phyloP scores from a whole-genome alignment of 2,888 invertebrate species.

The Platycnemis pennipes region DNA sequence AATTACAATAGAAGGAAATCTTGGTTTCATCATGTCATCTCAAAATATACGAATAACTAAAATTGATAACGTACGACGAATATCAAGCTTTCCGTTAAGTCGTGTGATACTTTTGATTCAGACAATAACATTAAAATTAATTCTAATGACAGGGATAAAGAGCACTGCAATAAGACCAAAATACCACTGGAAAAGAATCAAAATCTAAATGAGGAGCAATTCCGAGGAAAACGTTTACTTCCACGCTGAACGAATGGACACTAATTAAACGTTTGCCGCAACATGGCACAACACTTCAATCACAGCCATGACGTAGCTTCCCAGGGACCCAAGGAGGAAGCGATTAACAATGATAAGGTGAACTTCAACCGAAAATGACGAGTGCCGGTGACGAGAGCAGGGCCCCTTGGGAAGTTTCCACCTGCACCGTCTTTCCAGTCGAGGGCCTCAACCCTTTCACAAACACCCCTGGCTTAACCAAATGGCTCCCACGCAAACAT shows the following conservation, averaged over 20 bases:
- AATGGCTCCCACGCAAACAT: neutral
- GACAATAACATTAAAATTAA: too few relatives aligned
- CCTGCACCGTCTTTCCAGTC: neutral
- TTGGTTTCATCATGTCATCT: too few relatives aligned
- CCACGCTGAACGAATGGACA: neutral
- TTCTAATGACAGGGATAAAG: too few relatives aligned
- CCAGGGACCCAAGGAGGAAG: neutral
- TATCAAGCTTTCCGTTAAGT: too few relatives aligned
- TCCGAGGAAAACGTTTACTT: neutral
- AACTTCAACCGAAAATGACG: slow-evolving; percentile 17
- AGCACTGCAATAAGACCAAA: too few relatives aligned
- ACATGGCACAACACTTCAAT: neutral
- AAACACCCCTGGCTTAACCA: neutral
- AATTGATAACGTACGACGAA: too few relatives aligned
- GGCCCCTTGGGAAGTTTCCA: neutral
- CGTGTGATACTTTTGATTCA: too few relatives aligned
- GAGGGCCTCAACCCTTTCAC: neutral
- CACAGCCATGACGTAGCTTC: neutral
- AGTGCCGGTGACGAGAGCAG: neutral
- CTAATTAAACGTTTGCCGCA: neutral
- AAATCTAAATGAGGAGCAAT: too few relatives aligned
- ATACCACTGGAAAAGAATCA: too few relatives aligned
- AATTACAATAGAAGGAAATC: too few relatives aligned
- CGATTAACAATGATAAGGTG: neutral
- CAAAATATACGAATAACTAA: too few relatives aligned